These are phyloP conservation scores for Thera obeliscata DNA, from an alignment of 2,888 invertebrate species.

Conservation along the genomic window DNA sequence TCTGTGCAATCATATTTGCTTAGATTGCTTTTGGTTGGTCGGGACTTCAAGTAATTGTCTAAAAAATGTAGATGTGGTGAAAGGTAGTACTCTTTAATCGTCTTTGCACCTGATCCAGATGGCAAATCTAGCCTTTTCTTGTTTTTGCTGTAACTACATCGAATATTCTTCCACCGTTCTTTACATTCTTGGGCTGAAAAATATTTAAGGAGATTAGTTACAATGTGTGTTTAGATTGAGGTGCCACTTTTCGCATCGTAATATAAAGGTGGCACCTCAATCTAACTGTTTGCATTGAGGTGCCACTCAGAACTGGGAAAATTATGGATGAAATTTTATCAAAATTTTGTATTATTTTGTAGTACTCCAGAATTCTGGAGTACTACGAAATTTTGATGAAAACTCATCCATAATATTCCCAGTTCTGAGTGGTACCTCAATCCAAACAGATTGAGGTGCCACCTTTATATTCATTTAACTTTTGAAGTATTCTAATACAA, in stretches of 20 bases:
- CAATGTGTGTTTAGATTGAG: background rate
- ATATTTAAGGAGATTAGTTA: background rate
- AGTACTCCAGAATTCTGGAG: too few relatives aligned
- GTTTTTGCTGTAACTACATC: background rate
- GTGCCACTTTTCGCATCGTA: background rate
- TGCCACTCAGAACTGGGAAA: too few relatives aligned
- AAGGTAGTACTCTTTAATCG: constrained; percentile 1
- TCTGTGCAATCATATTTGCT: constrained; percentile 1
- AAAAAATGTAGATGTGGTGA: background rate
- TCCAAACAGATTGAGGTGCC: background rate
- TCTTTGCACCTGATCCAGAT: background rate
- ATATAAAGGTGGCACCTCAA: too few relatives aligned
- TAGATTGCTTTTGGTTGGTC: background rate
- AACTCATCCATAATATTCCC: too few relatives aligned
- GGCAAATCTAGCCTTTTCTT: background rate
- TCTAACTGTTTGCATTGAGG: too few relatives aligned
- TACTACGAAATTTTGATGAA: too few relatives aligned
- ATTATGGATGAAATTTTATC: too few relatives aligned
- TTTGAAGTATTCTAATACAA: background rate
- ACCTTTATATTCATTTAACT: constrained; percentile 4
- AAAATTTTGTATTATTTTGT: too few relatives aligned
- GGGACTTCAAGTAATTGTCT: constrained; percentile 2
- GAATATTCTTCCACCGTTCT: constrained; percentile 1
- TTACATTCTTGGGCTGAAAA: background rate
- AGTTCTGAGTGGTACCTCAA: background rate